Evolutionary conservation across 2,888 invertebrate species (phyloP), one percentile per base, ranked within the genome.

Genomic region (Lithophane ornitopus): DNA sequence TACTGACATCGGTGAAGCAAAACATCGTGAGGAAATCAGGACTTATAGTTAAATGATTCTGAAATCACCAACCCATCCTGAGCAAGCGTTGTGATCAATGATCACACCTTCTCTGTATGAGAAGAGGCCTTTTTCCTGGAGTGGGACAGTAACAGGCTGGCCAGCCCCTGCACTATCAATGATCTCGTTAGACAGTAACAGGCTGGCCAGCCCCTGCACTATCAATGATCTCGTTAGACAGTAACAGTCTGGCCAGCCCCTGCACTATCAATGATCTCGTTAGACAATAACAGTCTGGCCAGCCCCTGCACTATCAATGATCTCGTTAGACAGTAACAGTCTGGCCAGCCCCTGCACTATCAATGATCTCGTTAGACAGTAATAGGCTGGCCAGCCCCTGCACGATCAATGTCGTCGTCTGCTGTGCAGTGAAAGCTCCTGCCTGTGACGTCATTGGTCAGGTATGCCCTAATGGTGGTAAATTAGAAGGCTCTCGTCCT

Each of bases 391-490:
- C 28, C 14, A 59, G 52, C 26, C n/a, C 4, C 22, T 26, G 76
- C 19, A 14, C 46, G 16, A 14, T 26, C 26, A 34, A 52, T 22
- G 66, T 14, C 26, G 58, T 44, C 59, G n/a, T n/a, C 22, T 46
- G 19, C 19, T 14, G 28, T 14, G n/a, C 61, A 16, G 44, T 44
- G 76, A n/a, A 49, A 8, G 70, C 58, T 68, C 41, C 39, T 39
- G 46, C 26, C 14, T 16, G 76, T 88, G 87, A 88, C 87, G 88
- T 87, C 87, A 88, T 67, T 62, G 68, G 56, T 26, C 56, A 84
- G 77, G 75, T 81, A 89, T 85, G 90, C 62, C 78, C 77, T 90
- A 88, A 89, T 90, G 88, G 87, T 79, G 69, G 75, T 74, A 80
- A 78, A 83, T 86, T 73, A 83, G 83, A 74, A 76, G 73, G 44